These are phyloP conservation scores for Colaptes auratus DNA, from an alignment of 2,113 vertebrate genomes.

Conservation along the genomic window DNA sequence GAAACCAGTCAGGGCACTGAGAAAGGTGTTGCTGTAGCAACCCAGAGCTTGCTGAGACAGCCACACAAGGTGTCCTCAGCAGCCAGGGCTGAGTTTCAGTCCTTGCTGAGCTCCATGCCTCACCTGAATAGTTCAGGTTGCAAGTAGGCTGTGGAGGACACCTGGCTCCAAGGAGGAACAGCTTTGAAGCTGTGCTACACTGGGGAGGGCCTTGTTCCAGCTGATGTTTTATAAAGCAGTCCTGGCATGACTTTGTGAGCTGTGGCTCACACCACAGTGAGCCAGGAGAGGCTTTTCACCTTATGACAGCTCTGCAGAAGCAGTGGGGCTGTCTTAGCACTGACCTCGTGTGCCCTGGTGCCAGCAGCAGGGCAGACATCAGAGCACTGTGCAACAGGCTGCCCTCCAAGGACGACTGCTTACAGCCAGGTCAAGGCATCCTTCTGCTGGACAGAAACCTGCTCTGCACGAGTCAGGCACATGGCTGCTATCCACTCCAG, in stretches of 20 bases:
- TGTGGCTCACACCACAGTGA: rapidly evolving
- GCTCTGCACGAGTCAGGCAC: neutral
- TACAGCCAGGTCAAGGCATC: neutral
- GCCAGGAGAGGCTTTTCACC: neutral
- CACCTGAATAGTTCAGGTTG: neutral
- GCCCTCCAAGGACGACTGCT: neutral
- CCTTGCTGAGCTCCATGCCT: neutral
- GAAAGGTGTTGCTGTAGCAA: slow-evolving; percentile 6
- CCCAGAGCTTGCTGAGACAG: neutral
- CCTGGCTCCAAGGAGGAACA: neutral
- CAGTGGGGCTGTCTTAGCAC: neutral
- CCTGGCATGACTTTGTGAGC: neutral
- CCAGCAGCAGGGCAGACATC: neutral
- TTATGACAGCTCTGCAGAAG: neutral
- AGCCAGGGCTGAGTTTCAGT: neutral
- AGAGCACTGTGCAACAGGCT: neutral
- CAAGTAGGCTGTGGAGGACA: neutral
- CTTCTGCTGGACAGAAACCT: neutral
- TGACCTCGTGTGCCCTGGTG: neutral
- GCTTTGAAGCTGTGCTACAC: neutral
- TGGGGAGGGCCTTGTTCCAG: neutral
- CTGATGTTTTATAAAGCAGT: neutral
- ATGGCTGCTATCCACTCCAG: neutral
- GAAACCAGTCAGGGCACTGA: neutral
- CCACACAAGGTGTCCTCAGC: neutral